Evolutionary conservation across 1,140 invertebrate species (phyloP).

Genomic region (Artemia franciscana): DNA sequence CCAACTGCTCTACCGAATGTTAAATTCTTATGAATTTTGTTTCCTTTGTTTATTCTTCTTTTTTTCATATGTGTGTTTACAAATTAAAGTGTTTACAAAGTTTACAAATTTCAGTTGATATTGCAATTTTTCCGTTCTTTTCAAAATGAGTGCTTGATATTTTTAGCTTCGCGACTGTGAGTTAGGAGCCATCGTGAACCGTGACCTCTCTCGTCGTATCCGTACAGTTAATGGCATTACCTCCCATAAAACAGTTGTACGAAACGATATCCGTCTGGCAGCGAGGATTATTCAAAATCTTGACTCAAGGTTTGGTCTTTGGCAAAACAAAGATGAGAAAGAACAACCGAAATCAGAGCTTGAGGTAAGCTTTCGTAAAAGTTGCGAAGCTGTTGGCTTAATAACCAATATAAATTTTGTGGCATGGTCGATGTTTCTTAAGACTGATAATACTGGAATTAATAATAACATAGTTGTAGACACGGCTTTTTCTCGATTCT

Average conservation of each 20-base stretch:
- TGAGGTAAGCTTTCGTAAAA: neutral
- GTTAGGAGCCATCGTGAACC: constrained; percentile 76
- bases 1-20: neutral
- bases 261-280: constrained; percentile 75
- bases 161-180: constrained; percentile 64
- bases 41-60: constrained; percentile 3
- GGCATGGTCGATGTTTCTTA: no score
- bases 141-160: neutral
- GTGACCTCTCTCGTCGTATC: constrained; percentile 74
- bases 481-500: no score
- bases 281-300: constrained; percentile 87
- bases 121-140: no score
- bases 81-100: neutral
- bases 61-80: constrained; percentile 7
- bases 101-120: no score
- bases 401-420: no score
- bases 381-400: no score
- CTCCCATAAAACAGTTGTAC: constrained; percentile 65
- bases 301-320: constrained; percentile 58
- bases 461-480: no score
- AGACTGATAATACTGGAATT: no score
- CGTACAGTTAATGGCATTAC: constrained; percentile 79
- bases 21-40: neutral
- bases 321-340: constrained; percentile 27
- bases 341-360: constrained; percentile 11